Evolutionary conservation across 2,113 vertebrate species (phyloP).

Genomic region (Hippopotamus amphibius): DNA sequence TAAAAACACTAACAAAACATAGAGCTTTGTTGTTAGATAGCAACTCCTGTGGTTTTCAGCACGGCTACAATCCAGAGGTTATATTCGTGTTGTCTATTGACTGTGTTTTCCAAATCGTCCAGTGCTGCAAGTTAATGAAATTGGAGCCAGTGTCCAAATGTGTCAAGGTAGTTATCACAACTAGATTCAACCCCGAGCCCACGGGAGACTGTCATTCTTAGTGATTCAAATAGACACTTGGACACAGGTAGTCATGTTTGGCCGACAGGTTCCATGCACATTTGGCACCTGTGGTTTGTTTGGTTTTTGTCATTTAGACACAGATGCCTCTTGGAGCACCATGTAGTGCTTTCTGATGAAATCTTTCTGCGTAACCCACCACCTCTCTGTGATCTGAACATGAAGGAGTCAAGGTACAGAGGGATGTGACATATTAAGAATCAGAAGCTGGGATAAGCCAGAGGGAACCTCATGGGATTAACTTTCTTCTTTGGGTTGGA

Average conservation of each 20-base stretch:
- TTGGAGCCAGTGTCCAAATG: not conserved
- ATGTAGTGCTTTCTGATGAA: accelerated
- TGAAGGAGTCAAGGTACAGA: not conserved
- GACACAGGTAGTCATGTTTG: slow-evolving; percentile 40
- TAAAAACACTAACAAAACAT: not conserved
- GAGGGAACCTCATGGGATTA: not conserved
- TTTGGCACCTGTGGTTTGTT: not conserved
- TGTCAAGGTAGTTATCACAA: not conserved
- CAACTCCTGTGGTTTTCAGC: not conserved
- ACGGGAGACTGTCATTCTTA: not conserved
- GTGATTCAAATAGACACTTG: not conserved
- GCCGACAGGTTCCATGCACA: not conserved
- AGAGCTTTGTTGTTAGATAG: not conserved
- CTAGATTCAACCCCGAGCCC: not conserved
- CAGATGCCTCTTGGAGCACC: not conserved
- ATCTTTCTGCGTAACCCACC: not conserved
- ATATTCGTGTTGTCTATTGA: not conserved
- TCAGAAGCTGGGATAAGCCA: not conserved
- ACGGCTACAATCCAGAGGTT: not conserved
- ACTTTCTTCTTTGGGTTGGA: not conserved
- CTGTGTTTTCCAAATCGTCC: not conserved
- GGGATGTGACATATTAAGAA: not conserved
- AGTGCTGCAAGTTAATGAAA: not conserved
- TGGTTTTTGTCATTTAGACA: not conserved
- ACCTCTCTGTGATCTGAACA: not conserved